phyloP scores from a whole-genome alignment of 2,797 vertebrate species.

The Artibeus jamaicensis region DNA sequence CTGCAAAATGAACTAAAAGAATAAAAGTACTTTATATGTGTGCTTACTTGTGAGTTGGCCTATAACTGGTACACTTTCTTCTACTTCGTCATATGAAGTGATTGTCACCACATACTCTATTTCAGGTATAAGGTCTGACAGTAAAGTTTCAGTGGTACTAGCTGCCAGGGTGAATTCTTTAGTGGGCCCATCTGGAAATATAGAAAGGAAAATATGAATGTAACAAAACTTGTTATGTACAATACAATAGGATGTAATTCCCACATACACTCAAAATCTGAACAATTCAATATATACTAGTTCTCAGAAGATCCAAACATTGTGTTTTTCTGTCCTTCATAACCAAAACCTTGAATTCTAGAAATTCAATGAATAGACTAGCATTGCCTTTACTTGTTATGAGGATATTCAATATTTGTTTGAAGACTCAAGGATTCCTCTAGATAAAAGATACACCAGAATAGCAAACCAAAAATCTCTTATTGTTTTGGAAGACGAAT shows the following conservation, averaged over 20 bases:
- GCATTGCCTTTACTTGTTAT: neutral
- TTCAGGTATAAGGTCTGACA: conserved; percentile 91
- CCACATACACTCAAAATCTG: conserved; percentile 20
- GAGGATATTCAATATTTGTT: conserved; percentile 9
- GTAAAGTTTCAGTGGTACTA: conserved; percentile 88
- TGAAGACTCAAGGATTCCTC: neutral
- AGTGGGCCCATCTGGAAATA: conserved; percentile 88
- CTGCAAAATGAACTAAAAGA: neutral
- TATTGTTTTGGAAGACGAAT: conserved; percentile 14
- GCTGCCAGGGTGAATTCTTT: conserved; percentile 91
- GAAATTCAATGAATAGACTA: neutral
- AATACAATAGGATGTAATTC: neutral
- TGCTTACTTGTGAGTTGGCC: conserved; percentile 96
- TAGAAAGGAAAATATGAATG: conserved; percentile 62
- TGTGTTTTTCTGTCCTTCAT: neutral
- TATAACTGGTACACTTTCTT: conserved; percentile 92
- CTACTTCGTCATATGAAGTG: conserved; percentile 86
- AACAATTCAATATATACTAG: neutral
- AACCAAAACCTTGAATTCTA: conserved; percentile 45
- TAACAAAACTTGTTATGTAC: neutral
- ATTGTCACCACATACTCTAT: conserved; percentile 91
- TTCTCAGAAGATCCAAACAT: neutral
- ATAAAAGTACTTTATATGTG: neutral
- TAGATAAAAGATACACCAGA: neutral
- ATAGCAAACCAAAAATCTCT: conserved; percentile 1